A percentile compares a stretch with the other conserved stretches of the same genome.
phyloP scores from a whole-genome alignment of 2,797 vertebrate species.

The Neoniphon sammara region DNA sequence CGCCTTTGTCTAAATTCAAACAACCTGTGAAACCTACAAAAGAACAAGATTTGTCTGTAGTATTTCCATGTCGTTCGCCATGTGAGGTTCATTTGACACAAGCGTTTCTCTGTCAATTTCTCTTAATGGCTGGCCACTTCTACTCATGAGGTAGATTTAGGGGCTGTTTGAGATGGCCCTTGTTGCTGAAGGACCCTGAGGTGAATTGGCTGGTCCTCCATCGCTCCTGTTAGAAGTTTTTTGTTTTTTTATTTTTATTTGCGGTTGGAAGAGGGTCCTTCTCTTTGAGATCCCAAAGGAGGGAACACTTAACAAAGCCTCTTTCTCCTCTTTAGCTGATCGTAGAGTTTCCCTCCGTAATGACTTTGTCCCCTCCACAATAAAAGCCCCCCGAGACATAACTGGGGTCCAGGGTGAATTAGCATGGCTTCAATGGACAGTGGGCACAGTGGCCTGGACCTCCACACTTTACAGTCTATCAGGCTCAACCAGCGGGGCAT shows the following conservation, averaged over 20 bases:
- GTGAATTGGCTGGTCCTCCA: conserved; percentile 59
- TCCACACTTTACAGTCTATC: conserved; percentile 81
- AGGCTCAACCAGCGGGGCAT: conserved; percentile 70
- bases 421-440: conserved; percentile 82
- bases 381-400: conserved; percentile 78
- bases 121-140: conserved; percentile 69
- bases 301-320: conserved; percentile 79
- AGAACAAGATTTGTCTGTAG: conserved; percentile 39
- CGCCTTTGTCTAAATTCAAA: conserved; percentile 39
- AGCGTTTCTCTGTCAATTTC: conserved; percentile 63
- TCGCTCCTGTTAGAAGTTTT: conserved; percentile 54
- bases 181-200: conserved; percentile 72
- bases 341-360: conserved; percentile 80
- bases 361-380: conserved; percentile 71
- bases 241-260: conserved; percentile 72
- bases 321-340: conserved; percentile 79
- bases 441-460: conserved; percentile 72
- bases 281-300: conserved; percentile 80
- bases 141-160: conserved; percentile 47
- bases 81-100: conserved; percentile 74
- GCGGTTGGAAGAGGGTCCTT: conserved; percentile 41
- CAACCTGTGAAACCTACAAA: conserved; percentile 39
- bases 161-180: conserved; percentile 60
- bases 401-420: conserved; percentile 70
- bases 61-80: conserved; percentile 45